Conservation (phyloP, 2,113 vertebrate genomes). For the Xenopus tropicalis region UCB_Xtro_10.0 CM004450.2:78756501-78757000, state of each 20-base stretch:
- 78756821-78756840: background rate
- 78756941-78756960: slow-evolving; percentile 52
- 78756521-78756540: slow-evolving; percentile 22
- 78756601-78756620: slow-evolving; percentile 42
- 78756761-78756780: slow-evolving; percentile 34
- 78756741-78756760: slow-evolving; percentile 29
- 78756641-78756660: slow-evolving; percentile 45
- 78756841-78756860: too few relatives aligned
- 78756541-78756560: background rate
- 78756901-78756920: background rate
- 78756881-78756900: too few relatives aligned
- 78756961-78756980: slow-evolving; percentile 54
- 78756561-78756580: too few relatives aligned
- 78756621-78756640: slow-evolving; percentile 46
- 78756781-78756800: background rate
- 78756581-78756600: background rate
- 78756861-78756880: too few relatives aligned
- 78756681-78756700: slow-evolving; percentile 54
- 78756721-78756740: slow-evolving; percentile 34
- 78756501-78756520: slow-evolving; percentile 3
- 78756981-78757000: slow-evolving; percentile 43
- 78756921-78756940: slow-evolving; percentile 59
- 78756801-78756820: too few relatives aligned
- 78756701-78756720: slow-evolving; percentile 53
- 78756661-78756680: slow-evolving; percentile 57